Evolutionary conservation across 1,140 invertebrate genomes (phyloP).

Genomic region (Venustaconcha ellipsiformis): DNA sequence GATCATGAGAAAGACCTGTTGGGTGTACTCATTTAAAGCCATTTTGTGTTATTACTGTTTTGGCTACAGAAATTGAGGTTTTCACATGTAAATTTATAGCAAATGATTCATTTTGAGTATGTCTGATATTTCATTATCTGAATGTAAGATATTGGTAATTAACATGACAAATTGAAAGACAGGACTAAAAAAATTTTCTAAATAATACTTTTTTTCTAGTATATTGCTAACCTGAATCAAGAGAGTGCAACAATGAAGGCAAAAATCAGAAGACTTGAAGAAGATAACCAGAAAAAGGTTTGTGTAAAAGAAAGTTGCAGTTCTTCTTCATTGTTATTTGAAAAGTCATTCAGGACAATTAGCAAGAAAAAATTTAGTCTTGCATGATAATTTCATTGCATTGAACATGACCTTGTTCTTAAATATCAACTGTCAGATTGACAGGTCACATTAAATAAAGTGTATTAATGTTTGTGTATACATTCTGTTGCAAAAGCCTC

Average conservation of each 20-base stretch:
- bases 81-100: background rate
- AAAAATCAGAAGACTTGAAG: slow-evolving; percentile 62
- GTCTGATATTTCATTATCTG: too few species aligned
- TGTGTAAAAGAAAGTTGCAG: slow-evolving; percentile 1
- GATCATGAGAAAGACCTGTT: too few species aligned
- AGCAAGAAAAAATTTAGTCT: too few species aligned
- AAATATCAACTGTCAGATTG: too few species aligned
- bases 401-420: too few species aligned
- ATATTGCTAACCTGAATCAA: slow-evolving; percentile 55
- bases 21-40: too few species aligned
- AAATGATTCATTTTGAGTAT: background rate
- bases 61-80: background rate
- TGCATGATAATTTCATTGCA: too few species aligned
- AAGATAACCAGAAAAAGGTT: slow-evolving; percentile 66
- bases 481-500: too few species aligned
- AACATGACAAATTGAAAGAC: background rate
- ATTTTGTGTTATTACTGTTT: background rate
- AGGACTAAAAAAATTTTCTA: too few species aligned
- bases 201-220: slow-evolving; percentile 28
- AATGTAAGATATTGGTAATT: background rate
- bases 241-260: slow-evolving; percentile 60
- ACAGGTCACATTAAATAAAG: too few species aligned
- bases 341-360: too few species aligned
- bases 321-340: slow-evolving; percentile 3
- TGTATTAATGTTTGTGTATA: too few species aligned